Evolutionary conservation across 2,797 vertebrate genomes (phyloP).

Genomic region (Oceanodroma leucorhoa): DNA sequence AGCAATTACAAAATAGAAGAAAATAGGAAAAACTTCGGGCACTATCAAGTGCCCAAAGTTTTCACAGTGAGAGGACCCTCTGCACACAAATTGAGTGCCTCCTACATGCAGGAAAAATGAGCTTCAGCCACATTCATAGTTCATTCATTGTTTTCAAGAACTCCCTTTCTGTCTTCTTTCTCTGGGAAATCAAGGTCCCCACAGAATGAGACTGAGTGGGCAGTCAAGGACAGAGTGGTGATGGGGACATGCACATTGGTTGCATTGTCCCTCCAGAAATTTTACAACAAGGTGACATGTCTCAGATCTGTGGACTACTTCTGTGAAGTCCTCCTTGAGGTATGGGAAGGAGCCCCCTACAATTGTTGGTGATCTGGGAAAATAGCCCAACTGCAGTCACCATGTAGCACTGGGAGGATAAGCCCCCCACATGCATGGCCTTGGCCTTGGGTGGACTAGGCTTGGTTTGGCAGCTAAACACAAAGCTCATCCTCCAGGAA

Average conservation of each 20-base stretch:
- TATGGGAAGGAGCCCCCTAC: background rate
- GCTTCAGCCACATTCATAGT: background rate
- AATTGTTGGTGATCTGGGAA: background rate
- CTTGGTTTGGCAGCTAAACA: background rate
- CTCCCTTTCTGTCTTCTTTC: background rate
- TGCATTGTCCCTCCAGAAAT: background rate
- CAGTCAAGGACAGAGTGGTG: background rate
- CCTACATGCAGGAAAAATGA: background rate
- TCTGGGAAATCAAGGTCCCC: background rate
- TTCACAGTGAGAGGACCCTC: background rate
- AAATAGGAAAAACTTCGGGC: background rate
- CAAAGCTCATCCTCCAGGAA: background rate
- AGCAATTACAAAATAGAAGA: background rate
- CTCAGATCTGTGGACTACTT: background rate
- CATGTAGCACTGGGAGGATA: background rate
- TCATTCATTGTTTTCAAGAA: background rate
- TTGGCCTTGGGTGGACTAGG: background rate
- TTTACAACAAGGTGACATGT: background rate
- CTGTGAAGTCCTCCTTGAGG: background rate
- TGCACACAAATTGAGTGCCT: background rate
- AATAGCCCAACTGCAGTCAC: background rate
- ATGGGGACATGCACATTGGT: too few species aligned
- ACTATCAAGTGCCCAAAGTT: background rate
- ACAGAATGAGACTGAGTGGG: background rate
- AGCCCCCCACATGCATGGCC: accelerated